Evolutionary conservation across 2,113 vertebrate species (phyloP), one percentile per base, ranked within the genome.

Genomic region (Trogon melanurus): DNA sequence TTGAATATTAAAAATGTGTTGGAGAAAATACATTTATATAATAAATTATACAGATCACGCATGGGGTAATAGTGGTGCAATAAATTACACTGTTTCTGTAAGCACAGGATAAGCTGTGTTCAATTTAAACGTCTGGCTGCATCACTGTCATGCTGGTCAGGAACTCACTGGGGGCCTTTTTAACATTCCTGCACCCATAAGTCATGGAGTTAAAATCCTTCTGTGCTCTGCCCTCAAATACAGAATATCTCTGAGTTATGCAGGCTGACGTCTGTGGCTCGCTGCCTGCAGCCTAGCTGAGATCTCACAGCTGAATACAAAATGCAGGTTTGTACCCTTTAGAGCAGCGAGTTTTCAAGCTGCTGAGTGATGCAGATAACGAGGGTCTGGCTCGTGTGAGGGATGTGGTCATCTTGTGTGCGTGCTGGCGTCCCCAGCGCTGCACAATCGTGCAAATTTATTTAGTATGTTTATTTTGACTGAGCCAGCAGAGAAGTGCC

Each of bases 111-210:
- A 96, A 94, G 91, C 93, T 95, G 93, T 34, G 10, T 95, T 91
- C 92, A 95, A 91, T 96, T 95, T 94, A 92, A 95, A 91, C 0
- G 80, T 96, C 95, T 93, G 89, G 86, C 92, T 92, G 72, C 70
- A 79, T 93, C 93, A 61, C 83, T 94, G 89, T 88, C 85, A 12
- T 88, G 90, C 89, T 96, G 93, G 34, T 93, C 79, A 88, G 88
- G 70, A 92, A 61, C 66, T 81, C 92, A 66, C 73, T 67, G 47
- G 91, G 95, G 88, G 47, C 89, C 88, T 92, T 81, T 91, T 69
- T 69, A 95, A 91, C 92, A 91, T 93, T 96, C 92, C 76, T 92
- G 83, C 78, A 89, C 88, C 83, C 74, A 14, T 92, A 91, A 94
- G 90, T 93, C 90, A 92, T 81, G 76, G 78, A 71, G 57, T 83